A percentile compares a stretch with the other conserved stretches of the same genome.
These are phyloP conservation scores for Brachynemurus nebulosus DNA, from an alignment of 2,888 invertebrate genomes.

Conservation along the genomic window DNA sequence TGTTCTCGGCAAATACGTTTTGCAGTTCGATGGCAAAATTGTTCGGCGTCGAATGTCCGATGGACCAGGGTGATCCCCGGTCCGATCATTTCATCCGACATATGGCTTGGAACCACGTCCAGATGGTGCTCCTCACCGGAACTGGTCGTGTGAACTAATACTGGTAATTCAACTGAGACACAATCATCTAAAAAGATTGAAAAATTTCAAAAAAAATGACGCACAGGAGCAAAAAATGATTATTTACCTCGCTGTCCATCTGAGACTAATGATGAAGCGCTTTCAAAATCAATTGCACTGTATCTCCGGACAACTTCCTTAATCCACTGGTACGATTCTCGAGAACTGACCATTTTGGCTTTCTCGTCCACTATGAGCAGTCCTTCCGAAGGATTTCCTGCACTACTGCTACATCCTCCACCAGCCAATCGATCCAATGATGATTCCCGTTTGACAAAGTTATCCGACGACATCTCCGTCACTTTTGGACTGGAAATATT, in stretches of 20 bases:
- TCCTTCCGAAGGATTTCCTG: slow-evolving; percentile 18
- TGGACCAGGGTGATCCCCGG: slow-evolving; percentile 31
- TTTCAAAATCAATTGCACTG: slow-evolving; percentile 32
- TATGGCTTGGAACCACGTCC: slow-evolving; percentile 30
- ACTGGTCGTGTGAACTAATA: slow-evolving; percentile 29
- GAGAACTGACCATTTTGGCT: slow-evolving; percentile 14
- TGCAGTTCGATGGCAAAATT: slow-evolving; percentile 31
- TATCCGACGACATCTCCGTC: slow-evolving; percentile 4
- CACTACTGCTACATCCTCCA: slow-evolving; percentile 2
- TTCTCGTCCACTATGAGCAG: slow-evolving; percentile 30
- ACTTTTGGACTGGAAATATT: slow-evolving; percentile 19
- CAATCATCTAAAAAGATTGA: slow-evolving; percentile 27
- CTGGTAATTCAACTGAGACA: slow-evolving; percentile 31
- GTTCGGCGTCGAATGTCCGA: slow-evolving; percentile 32
- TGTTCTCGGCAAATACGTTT: slow-evolving; percentile 30
- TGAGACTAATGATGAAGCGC: slow-evolving; percentile 28
- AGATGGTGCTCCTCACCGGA: slow-evolving; percentile 26
- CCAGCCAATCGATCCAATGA: neutral
- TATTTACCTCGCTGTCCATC: slow-evolving; percentile 31
- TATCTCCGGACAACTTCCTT: slow-evolving; percentile 31
- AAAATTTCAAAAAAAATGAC: neutral
- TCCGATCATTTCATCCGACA: slow-evolving; percentile 29
- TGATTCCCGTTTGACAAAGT: neutral
- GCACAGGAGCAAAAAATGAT: neutral
- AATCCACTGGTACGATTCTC: slow-evolving; percentile 30